A percentile compares a stretch with the other conserved stretches of the same genome.
These are phyloP conservation scores for Pristionchus arcanus DNA, from an alignment of 2,888 invertebrate species.

Conservation along the genomic window DNA sequence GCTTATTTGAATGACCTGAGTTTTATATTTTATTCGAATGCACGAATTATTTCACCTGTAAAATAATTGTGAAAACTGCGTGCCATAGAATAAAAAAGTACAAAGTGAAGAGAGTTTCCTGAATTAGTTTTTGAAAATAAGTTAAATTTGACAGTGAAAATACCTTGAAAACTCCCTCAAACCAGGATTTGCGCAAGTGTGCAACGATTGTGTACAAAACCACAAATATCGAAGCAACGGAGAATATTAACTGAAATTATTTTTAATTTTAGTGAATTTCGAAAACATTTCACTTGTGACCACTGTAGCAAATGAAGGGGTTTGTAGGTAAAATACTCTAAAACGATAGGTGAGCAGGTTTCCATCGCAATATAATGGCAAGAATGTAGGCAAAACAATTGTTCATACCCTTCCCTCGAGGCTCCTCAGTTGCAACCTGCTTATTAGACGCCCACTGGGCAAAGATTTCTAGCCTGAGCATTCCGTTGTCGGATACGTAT, in stretches of 20 bases:
- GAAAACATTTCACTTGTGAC: background rate
- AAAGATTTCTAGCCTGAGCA: too few relatives aligned
- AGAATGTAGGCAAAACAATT: too few relatives aligned
- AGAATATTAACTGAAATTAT: background rate
- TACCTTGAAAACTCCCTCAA: conserved; percentile 45
- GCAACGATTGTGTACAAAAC: background rate
- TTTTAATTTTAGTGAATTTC: background rate
- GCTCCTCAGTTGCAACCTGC: too few relatives aligned
- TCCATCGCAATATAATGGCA: too few relatives aligned
- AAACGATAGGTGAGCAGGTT: background rate
- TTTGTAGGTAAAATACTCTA: background rate
- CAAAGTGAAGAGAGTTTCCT: background rate
- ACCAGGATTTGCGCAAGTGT: conserved; percentile 18
- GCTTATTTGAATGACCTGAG: background rate
- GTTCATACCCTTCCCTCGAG: too few relatives aligned
- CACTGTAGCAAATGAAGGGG: background rate
- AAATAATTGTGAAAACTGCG: background rate
- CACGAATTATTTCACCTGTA: background rate
- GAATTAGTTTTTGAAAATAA: too few relatives aligned
- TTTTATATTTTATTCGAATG: background rate
- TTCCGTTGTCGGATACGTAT: too few relatives aligned
- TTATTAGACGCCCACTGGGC: too few relatives aligned
- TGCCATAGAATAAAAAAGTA: conserved; percentile 1
- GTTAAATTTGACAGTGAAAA: too few relatives aligned
- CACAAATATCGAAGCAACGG: background rate